Evolutionary conservation across 92 coral and sea anemone genomes (phyloP), one percentile per base, ranked within the genome.

Genomic region (Porites rus): DNA sequence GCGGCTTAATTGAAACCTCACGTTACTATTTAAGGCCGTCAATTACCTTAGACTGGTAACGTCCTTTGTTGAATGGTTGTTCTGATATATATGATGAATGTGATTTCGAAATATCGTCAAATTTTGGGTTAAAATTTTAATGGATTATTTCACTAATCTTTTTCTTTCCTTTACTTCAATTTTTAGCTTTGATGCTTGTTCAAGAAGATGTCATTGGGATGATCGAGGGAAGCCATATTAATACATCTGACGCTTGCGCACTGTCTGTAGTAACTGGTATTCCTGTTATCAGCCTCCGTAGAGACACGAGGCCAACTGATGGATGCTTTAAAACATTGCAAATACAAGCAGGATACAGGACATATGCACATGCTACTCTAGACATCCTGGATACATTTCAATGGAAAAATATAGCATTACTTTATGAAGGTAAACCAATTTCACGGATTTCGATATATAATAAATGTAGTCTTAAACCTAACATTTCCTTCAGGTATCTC

Each of bases 211-310:
- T 84, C 5, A 77, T 87, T 60, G 91, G 80, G 22, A 69, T 92
- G 22, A 17, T 92, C 18, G 93, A 86, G 19, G 89, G 91, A 51
- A 20, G 54, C 66, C 56, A 31, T 4, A 83, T 82, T 17, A 63
- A 53, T 11, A 28, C 69, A 24, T 74, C 76, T 65, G 80, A 38
- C 46, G 46, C 82, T 81, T 89, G 91, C 79, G 80, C 86, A 8
- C 53, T 90, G 8, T 82, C 93, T 16, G 28, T 74, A 11, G 71
- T 92, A 17, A 72, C 93, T 14, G 70, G 65, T 25, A 51, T 92
- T 43, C 93, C 95, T 9, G 64, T 86, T 8, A 54, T 92, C 74
- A 77, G 89, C 28, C 75, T 90, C 78, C 80, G 60, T 72, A 59
- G 87, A 1, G n/a, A 21, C 13, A 19, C 58, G 2, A 16, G 56